Percentiles rank a stretch among this genome's conserved stretches.
Conservation (phyloP, 2,888 invertebrate species). For the Dryocosmus kuriphilus region DNA sequence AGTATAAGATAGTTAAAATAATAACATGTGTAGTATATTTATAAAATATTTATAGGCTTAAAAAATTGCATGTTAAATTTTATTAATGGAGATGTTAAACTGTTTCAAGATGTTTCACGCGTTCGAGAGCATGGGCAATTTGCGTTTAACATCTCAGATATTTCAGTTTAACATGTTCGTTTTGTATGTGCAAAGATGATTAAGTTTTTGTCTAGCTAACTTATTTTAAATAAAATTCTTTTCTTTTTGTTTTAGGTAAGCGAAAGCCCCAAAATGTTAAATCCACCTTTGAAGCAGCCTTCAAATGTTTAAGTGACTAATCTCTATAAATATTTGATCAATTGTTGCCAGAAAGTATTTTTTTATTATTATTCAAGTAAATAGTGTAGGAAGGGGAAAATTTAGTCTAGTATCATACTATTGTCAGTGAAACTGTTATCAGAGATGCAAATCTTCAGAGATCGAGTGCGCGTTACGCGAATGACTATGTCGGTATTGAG, state of each 20-base stretch:
- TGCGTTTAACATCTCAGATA: no score
- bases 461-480: constrained; percentile 46
- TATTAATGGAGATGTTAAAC: no score
- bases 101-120: no score
- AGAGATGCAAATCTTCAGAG: constrained; percentile 51
- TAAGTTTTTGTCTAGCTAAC: no score
- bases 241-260: constrained; percentile 28
- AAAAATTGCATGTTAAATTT: no score
- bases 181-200: no score
- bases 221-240: not conserved
- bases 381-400: not conserved
- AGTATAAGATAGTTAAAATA: no score
- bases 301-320: not conserved
- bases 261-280: not conserved
- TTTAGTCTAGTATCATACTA: not conserved
- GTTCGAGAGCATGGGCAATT: no score
- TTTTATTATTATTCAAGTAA: not conserved
- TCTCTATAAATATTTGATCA: not conserved
- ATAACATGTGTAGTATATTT: no score
- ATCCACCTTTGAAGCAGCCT: not conserved
- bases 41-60: no score
- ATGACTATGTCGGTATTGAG: constrained; percentile 49
- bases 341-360: not conserved
- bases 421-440: not conserved
- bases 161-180: no score